Evolutionary conservation across 2,113 vertebrate species (phyloP).

Genomic region (Monarcha castaneiventris): DNA sequence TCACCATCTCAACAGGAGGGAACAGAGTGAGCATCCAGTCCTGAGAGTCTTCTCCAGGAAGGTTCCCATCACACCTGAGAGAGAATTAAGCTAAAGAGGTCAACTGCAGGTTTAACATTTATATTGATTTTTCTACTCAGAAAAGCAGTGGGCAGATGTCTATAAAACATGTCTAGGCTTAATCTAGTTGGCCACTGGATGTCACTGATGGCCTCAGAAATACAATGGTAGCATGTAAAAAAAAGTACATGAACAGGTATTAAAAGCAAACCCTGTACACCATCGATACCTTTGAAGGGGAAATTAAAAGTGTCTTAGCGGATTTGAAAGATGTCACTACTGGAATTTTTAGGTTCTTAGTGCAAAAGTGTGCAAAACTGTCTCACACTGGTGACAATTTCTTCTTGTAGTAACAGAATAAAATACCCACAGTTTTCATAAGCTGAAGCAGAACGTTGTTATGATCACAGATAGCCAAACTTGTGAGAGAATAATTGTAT

Average conservation of each 20-base stretch:
- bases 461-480: background rate
- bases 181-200: conserved; percentile 69
- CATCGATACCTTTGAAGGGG: background rate
- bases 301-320: background rate
- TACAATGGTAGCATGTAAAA: conserved; percentile 14
- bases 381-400: background rate
- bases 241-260: background rate
- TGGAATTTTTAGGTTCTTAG: background rate
- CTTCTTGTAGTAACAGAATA: background rate
- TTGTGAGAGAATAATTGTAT: background rate
- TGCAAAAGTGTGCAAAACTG: background rate
- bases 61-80: background rate
- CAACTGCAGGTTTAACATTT: background rate
- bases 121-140: background rate
- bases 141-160: background rate
- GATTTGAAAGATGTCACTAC: background rate
- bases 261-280: background rate
- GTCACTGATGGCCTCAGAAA: conserved; percentile 71
- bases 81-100: background rate
- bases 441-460: background rate
- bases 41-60: background rate
- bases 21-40: background rate
- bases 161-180: conserved; percentile 33
- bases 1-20: background rate
- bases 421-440: background rate